Percentiles rank a stretch among this genome's conserved stretches.
Conservation (phyloP, 2,888 invertebrate genomes). For the Rhagophthalmus giganteus region DNA sequence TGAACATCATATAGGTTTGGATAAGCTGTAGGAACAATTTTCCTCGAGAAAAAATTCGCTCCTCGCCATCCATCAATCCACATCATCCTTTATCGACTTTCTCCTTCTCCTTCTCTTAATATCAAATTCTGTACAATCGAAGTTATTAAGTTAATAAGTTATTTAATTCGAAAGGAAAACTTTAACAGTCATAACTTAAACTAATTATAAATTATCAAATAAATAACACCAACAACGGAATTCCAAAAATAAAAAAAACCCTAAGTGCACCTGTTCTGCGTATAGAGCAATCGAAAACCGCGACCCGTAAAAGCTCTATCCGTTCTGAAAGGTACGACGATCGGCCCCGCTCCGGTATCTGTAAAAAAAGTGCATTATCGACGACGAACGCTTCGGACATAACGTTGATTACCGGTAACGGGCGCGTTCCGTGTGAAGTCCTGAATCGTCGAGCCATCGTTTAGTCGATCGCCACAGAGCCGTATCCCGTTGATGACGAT, state of each 20-base stretch:
- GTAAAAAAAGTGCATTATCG: slow-evolving; percentile 44
- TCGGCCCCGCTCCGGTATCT: slow-evolving; percentile 72
- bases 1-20: too few species aligned
- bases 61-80: too few species aligned
- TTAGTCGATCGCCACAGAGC: slow-evolving; percentile 73
- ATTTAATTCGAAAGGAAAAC: too few species aligned
- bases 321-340: slow-evolving; percentile 69
- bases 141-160: too few species aligned
- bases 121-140: too few species aligned
- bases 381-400: too few species aligned
- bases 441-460: slow-evolving; percentile 66
- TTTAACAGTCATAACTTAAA: too few species aligned
- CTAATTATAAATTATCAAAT: slow-evolving; percentile 1
- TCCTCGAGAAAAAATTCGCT: too few species aligned
- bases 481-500: slow-evolving; percentile 69
- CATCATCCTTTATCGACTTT: too few species aligned
- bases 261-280: slow-evolving; percentile 65
- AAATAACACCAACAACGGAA: not conserved
- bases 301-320: slow-evolving; percentile 67
- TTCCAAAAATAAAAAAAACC: not conserved
- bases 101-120: too few species aligned
- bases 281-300: slow-evolving; percentile 71
- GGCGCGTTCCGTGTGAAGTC: slow-evolving; percentile 71
- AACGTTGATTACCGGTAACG: slow-evolving; percentile 69
- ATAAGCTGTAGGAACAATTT: too few species aligned